A percentile compares a stretch with the other conserved stretches of the same genome.
These are phyloP conservation scores for Teleiodes luculella DNA, from an alignment of 2,888 invertebrate species.

Conservation along the genomic window DNA sequence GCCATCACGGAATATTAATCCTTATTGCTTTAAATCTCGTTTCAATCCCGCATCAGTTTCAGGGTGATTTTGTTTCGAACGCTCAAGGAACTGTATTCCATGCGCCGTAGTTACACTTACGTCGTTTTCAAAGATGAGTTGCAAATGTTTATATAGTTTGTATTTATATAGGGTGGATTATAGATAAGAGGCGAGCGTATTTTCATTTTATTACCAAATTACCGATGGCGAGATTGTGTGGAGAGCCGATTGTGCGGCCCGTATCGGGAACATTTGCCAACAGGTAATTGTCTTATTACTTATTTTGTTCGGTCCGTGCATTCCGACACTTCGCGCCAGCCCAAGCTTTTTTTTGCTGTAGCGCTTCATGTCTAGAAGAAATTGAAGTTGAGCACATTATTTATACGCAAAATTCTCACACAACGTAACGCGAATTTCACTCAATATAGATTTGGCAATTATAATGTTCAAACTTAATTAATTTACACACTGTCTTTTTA, in stretches of 20 bases:
- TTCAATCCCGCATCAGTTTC: conserved; percentile 34
- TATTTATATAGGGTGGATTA: conserved; percentile 73
- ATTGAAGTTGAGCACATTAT: no score
- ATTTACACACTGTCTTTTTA: no score
- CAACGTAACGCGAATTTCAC: no score
- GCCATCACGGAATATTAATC: conserved; percentile 43
- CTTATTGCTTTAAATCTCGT: conserved; percentile 39
- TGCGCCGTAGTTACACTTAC: conserved; percentile 12
- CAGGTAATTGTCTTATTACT: conserved; percentile 65
- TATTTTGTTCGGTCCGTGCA: conserved; percentile 52
- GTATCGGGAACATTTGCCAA: conserved; percentile 71
- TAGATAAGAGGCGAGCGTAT: conserved; percentile 73
- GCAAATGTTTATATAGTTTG: conserved; percentile 66
- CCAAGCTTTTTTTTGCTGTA: no score
- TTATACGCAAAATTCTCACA: no score
- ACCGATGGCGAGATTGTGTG: conserved; percentile 71
- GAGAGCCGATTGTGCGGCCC: conserved; percentile 54
- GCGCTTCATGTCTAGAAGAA: no score
- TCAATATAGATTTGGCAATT: not conserved
- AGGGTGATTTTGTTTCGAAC: conserved; percentile 13
- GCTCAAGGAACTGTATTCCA: not conserved
- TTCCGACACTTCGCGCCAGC: conserved; percentile 45
- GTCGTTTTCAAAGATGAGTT: conserved; percentile 36
- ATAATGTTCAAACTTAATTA: no score
- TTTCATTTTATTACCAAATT: conserved; percentile 80